Evolutionary conservation across 2,888 invertebrate species (phyloP), one percentile per base, ranked within the genome.

Genomic region (Anodontia alba): DNA sequence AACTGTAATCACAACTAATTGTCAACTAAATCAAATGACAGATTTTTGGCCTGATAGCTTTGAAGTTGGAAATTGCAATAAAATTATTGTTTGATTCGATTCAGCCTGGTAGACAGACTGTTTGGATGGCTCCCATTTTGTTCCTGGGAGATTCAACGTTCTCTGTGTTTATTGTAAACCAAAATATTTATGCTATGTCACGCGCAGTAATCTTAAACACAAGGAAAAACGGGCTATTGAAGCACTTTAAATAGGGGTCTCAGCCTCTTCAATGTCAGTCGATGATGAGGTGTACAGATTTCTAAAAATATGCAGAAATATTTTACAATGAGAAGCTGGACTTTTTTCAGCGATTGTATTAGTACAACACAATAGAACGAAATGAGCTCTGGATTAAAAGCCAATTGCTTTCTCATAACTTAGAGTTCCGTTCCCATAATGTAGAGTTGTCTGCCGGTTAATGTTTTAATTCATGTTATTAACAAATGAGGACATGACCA

Each of bases 231-330:
- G 62, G 62, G 62, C 62, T 10, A 62, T 62, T 62, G 62, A 62
- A 62, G 62, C 33, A 20, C 62, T 2, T 33, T 62, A 62, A 62
- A 62, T 62, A 62, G 62, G 62, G 62, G 62, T 62, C 62, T 62
- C 62, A 62, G 62, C 29, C 62, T 23, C 62, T 62, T 62, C 23
- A 62, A 62, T 62, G 62, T 62, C 62, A 62, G 33, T 15, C 23
- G 31, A 62, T 33, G 62, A 62, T 62, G 62, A 62, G 62, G 62
- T 62, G 62, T 62, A 62, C 62, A 62, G 62, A 31, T 62, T 62
- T 62, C 33, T 62, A 62, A 62, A 57, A 62, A 62, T 62, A 62
- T 62, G 62, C 62, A 62, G 62, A 62, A 33, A 62, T 33, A 62
- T 62, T 62, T 62, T 62, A 62, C 29, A 62, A 62, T 62, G 62